Evolutionary conservation across 92 coral and sea anemone species (phyloP), one percentile per base, ranked within the genome.

Genomic region (Heteractis magnifica): DNA sequence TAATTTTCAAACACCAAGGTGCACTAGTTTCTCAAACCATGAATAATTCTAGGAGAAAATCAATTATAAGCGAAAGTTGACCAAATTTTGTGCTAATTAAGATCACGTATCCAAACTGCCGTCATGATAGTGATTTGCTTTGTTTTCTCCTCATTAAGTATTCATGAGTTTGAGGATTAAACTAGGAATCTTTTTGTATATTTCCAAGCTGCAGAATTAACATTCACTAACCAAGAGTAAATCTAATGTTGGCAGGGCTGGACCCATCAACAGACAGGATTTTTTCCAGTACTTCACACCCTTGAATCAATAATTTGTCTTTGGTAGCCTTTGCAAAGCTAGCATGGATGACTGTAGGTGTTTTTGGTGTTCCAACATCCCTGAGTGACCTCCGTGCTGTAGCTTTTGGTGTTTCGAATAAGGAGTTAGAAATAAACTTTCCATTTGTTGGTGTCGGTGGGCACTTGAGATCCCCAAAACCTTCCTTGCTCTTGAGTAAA

Each of bases 371-470:
- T 56, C 91, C 98, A 49, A 93, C 91, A 78, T 93, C 97, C 58
- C 80, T 88, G 6, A 93, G 93, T 49, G 94, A 93, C 87, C 98
- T 87, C 72, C 98, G 81, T 16, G 90, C 94, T 65, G 82, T 89
- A 16, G 95, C 92, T 59, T 88, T 91, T 56, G 98, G 98, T 12
- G 98, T 93, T 75, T 89, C 91, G 19, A 84, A 75, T 86, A 81
- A 75, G 52, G 86, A 77, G 20, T 90, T 91, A 23, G 88, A 50
- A 76, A 93, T 83, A 68, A 88, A 78, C 80, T 93, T 93, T 75
- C 82, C 89, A 82, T 79, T 91, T 1, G 94, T 93, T 73, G 98
- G 98, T 23, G 98, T 93, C 20, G 92, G 98, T 34, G 98, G 98
- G 72, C 98, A 93, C 84, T 88, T 89, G 62, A 93, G 94, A 49